These are phyloP conservation scores for Mionectes olivaceus DNA, from an alignment of 2,797 vertebrate genomes.

Conservation along the genomic window DNA sequence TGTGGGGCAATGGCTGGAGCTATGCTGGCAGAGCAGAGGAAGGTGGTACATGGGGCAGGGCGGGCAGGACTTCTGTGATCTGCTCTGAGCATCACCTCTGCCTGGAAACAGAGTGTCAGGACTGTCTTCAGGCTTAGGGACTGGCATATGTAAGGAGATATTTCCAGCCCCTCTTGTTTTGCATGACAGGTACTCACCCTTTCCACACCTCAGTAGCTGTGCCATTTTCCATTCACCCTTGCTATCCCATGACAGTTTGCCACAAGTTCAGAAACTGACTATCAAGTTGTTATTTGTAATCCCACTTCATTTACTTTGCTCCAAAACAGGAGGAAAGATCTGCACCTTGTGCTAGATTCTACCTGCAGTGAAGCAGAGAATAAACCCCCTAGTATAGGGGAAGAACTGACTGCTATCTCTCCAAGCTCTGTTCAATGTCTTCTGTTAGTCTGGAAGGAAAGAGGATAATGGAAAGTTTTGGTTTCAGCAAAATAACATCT, in stretches of 20 bases:
- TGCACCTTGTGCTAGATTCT: not conserved
- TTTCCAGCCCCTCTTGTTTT: conserved; percentile 1
- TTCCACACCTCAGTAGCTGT: not conserved
- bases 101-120: not conserved
- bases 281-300: conserved; percentile 18
- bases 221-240: not conserved
- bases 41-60: fast-evolving
- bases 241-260: not conserved
- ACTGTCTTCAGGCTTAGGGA: not conserved
- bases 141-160: not conserved
- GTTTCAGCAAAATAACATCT: not conserved
- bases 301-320: not conserved
- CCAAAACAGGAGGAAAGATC: not conserved
- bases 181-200: not conserved
- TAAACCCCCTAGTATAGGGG: not conserved
- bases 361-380: not conserved
- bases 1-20: fast-evolving
- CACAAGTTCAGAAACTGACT: conserved; percentile 51
- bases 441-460: not conserved
- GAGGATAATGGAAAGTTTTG: not conserved
- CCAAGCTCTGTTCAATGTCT: not conserved
- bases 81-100: not conserved
- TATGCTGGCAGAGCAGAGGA: not conserved
- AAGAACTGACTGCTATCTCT: not conserved
- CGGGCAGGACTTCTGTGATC: not conserved